Percentiles rank a stretch among this genome's conserved stretches.
These are phyloP conservation scores for Agonopterix alstromeriana DNA, from an alignment of 2,888 invertebrate genomes.

Conservation along the genomic window DNA sequence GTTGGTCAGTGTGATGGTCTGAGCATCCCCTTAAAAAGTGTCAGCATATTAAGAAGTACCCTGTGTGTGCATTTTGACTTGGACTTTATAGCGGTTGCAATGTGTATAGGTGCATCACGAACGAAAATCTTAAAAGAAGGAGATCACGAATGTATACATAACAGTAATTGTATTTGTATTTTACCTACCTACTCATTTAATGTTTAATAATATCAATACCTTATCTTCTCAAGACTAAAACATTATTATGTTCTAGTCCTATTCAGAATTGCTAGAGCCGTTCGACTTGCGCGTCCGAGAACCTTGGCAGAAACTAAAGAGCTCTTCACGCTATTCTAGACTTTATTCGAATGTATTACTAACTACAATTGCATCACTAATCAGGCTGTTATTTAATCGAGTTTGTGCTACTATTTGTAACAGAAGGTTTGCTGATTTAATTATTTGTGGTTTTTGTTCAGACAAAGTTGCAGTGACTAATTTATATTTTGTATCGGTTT, in stretches of 20 bases:
- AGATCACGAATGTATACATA: no score
- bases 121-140: no score
- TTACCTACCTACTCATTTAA: no score
- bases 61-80: no score
- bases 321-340: constrained; percentile 2
- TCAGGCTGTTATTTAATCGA: neutral
- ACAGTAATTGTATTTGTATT: no score
- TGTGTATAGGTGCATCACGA: no score
- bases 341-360: constrained; percentile 1
- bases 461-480: neutral
- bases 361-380: constrained; percentile 5
- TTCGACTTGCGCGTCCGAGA: constrained; percentile 1
- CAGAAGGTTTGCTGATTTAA: neutral
- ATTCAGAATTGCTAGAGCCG: constrained; percentile 8
- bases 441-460: neutral
- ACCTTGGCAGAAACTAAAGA: neutral
- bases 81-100: no score
- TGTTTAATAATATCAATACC: no score
- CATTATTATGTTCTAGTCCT: neutral
- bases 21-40: no score
- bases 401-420: neutral
- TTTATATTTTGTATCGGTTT: neutral
- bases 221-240: no score
- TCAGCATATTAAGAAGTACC: no score
- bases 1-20: no score